phyloP scores from a whole-genome alignment of 2,797 vertebrate genomes.

The Syngnathus rostellatus region DNA sequence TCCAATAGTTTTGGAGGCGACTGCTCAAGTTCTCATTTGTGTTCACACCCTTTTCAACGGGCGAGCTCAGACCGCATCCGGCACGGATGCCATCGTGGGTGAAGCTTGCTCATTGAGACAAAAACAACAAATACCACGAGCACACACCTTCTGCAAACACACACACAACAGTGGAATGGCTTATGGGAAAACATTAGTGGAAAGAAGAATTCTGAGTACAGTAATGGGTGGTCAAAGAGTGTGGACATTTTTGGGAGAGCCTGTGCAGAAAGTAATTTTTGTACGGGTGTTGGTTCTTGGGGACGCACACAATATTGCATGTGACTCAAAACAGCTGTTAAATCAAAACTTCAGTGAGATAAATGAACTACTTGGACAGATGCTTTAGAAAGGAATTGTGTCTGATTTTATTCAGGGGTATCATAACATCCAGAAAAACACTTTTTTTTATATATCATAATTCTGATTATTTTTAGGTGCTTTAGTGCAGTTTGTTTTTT shows the following conservation, averaged over 20 bases:
- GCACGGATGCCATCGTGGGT: not conserved
- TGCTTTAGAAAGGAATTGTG: not conserved
- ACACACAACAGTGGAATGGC: not conserved
- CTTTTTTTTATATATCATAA: not conserved
- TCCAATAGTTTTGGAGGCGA: no score
- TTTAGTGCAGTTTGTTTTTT: not conserved
- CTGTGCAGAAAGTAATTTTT: no score
- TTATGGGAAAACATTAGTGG: not conserved
- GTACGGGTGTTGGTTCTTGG: no score
- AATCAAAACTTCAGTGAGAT: no score
- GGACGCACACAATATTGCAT: no score
- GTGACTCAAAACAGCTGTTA: no score
- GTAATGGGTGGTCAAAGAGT: no score
- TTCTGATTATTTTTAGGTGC: not conserved
- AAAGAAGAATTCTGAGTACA: no score
- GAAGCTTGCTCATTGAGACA: not conserved
- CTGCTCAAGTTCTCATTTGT: no score
- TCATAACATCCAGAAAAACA: not conserved
- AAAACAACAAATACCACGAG: not conserved
- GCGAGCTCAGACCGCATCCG: not conserved
- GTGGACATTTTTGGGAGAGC: no score
- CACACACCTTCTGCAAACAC: conserved; percentile 1
- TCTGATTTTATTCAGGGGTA: not conserved
- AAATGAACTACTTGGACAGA: no score
- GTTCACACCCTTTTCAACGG: not conserved